Percentiles rank a stretch among this genome's conserved stretches.
phyloP scores from a whole-genome alignment of 2,888 invertebrate genomes.

The Monoplex corrugatus region DNA sequence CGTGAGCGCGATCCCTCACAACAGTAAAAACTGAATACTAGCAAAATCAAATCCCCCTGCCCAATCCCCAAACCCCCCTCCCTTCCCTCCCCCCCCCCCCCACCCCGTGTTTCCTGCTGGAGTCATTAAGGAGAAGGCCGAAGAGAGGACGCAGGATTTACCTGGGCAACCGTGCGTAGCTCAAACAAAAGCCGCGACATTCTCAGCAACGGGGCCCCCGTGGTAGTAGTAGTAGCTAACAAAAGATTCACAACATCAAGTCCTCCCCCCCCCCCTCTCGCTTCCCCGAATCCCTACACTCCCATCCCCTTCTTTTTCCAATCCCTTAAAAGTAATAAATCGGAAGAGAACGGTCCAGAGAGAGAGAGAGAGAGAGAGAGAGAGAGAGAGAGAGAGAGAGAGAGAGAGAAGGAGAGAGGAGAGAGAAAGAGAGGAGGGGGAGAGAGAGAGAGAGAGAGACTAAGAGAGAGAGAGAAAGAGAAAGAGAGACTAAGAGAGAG shows the following conservation, averaged over 20 bases:
- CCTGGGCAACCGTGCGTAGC: neutral
- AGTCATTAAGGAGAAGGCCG: neutral
- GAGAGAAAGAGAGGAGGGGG: neutral
- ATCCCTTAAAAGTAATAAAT: too few relatives aligned
- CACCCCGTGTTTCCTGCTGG: neutral
- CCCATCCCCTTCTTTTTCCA: neutral
- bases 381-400: neutral
- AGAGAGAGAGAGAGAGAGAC: neutral
- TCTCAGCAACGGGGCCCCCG: neutral
- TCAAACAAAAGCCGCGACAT: neutral
- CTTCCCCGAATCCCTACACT: neutral
- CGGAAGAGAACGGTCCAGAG: too few relatives aligned
- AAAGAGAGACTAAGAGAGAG: too few relatives aligned
- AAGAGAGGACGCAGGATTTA: neutral
- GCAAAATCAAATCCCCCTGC: neutral
- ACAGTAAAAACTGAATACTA: neutral
- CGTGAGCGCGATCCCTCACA: neutral
- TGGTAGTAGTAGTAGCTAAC: neutral
- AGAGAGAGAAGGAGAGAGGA: neutral
- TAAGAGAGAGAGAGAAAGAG: neutral
- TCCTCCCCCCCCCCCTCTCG: neutral
- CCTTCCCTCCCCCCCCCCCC: neutral
- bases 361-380: neutral
- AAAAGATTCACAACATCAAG: constrained; percentile 7
- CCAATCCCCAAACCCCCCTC: neutral